A percentile compares a stretch with the other conserved stretches of the same genome.
These are phyloP conservation scores for Stichopus horrens DNA, from an alignment of 53 echinoderm and acorn worm genomes.

Conservation along the genomic window DNA sequence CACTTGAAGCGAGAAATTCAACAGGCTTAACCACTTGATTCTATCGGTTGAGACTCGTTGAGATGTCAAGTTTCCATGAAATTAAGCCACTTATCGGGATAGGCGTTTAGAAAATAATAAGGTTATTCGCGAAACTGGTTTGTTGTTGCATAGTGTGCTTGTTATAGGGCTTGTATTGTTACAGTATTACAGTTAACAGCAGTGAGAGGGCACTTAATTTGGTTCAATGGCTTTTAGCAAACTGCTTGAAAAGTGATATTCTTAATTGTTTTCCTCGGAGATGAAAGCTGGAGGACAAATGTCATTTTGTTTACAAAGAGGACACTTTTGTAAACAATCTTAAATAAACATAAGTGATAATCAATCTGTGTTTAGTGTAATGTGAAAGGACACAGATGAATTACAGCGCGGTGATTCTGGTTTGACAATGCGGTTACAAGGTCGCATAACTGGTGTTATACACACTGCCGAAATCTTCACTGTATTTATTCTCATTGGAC, in stretches of 20 bases:
- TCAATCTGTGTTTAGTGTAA: slow-evolving; percentile 11
- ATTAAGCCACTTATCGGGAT: slow-evolving; percentile 19
- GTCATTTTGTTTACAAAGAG: slow-evolving; percentile 29
- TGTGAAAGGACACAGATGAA: slow-evolving; percentile 9
- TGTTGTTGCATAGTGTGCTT: slow-evolving; percentile 5
- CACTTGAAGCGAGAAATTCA: slow-evolving; percentile 39
- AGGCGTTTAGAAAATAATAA: slow-evolving; percentile 23
- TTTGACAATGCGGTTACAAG: background rate
- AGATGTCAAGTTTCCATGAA: slow-evolving; percentile 18
- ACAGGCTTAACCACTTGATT: slow-evolving; percentile 25
- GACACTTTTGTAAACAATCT: slow-evolving; percentile 30
- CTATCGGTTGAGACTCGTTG: slow-evolving; percentile 12
- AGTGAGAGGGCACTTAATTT: background rate
- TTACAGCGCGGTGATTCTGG: background rate
- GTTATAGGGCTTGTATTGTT: background rate
- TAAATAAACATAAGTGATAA: slow-evolving; percentile 35
- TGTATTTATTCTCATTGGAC: too few species aligned
- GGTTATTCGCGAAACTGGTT: background rate
- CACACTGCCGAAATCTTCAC: too few species aligned
- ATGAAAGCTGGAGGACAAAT: slow-evolving; percentile 12
- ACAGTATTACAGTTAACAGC: background rate
- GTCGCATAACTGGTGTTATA: background rate
- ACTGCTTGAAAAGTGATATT: slow-evolving; percentile 11
- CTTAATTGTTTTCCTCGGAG: background rate
- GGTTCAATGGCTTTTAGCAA: slow-evolving; percentile 3